phyloP scores from a whole-genome alignment of 2,113 vertebrate genomes.

The Nanorana parkeri region DNA sequence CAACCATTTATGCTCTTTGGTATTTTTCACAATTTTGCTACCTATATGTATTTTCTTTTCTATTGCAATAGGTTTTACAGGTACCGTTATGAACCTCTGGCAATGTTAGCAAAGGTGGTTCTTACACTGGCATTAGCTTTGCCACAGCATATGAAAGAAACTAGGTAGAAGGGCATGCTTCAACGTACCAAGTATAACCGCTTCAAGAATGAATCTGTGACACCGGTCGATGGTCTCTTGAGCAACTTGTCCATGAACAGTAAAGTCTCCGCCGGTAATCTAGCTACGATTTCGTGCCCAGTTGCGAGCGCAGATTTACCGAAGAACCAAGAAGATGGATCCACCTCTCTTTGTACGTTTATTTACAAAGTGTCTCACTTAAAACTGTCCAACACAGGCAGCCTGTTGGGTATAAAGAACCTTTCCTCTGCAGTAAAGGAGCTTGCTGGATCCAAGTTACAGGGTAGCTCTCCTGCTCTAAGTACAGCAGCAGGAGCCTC shows the following conservation, averaged over 20 bases:
- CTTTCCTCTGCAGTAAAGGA: constrained; percentile 96
- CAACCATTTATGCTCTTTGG: constrained; percentile 38
- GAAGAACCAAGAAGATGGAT: constrained; percentile 89
- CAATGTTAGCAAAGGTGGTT: constrained; percentile 87
- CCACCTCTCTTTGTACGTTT: constrained; percentile 91
- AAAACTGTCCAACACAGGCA: constrained; percentile 92
- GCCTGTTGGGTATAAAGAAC: constrained; percentile 90
- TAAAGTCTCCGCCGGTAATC: constrained; percentile 88
- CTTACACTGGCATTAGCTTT: constrained; percentile 83
- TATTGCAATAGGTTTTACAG: constrained; percentile 63
- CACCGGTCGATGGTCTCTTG: constrained; percentile 96
- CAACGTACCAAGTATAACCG: constrained; percentile 99
- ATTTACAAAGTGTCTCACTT: constrained; percentile 98
- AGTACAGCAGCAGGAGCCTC: constrained; percentile 78
- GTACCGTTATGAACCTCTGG: constrained; percentile 76
- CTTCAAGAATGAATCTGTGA: constrained; percentile 99
- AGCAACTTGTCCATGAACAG: constrained; percentile 95
- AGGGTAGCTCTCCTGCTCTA: constrained; percentile 82
- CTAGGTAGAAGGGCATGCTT: constrained; percentile 98
- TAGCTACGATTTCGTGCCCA: constrained; percentile 82
- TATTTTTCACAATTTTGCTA: constrained; percentile 34
- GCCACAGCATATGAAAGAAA: constrained; percentile 86
- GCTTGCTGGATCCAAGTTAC: constrained; percentile 93
- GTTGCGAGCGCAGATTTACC: constrained; percentile 80
- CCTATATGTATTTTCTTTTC: constrained; percentile 57